Conservation (phyloP, 1,140 invertebrate genomes). For the Drosophila virilis region DNA sequence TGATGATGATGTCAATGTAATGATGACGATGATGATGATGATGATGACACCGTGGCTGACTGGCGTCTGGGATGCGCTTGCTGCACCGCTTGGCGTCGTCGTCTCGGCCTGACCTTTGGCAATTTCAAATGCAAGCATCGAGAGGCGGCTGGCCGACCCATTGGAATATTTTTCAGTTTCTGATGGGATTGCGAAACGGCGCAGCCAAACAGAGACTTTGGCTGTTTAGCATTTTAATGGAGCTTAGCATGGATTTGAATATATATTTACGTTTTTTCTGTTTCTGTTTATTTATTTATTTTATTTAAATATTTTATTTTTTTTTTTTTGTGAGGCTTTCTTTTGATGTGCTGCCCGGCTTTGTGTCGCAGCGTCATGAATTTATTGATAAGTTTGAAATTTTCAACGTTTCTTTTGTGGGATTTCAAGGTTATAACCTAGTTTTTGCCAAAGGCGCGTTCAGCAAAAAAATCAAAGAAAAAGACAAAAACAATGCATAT, state of each 20-base stretch:
- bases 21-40: slow-evolving; percentile 27
- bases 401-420: slow-evolving; percentile 67
- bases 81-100: slow-evolving; percentile 28
- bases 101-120: slow-evolving; percentile 66
- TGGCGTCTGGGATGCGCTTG: slow-evolving; percentile 43
- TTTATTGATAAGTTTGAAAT: slow-evolving; percentile 72
- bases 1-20: slow-evolving; percentile 11
- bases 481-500: slow-evolving; percentile 51
- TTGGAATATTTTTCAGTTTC: slow-evolving; percentile 36
- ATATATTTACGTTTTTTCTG: slow-evolving; percentile 42
- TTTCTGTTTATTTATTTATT: background rate
- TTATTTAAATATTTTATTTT: no score
- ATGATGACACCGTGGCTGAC: slow-evolving; percentile 11
- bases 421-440: slow-evolving; percentile 80
- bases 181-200: slow-evolving; percentile 59
- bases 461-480: slow-evolving; percentile 12
- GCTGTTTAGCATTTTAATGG: slow-evolving; percentile 69
- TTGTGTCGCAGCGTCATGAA: slow-evolving; percentile 50
- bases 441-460: slow-evolving; percentile 58
- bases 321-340: slow-evolving; percentile 50
- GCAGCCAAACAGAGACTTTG: slow-evolving; percentile 9
- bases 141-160: slow-evolving; percentile 22
- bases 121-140: slow-evolving; percentile 65
- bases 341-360: slow-evolving; percentile 30
- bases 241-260: slow-evolving; percentile 70